These are phyloP conservation scores for Andrena flavipes DNA, from an alignment of 2,888 invertebrate species.

Conservation along the genomic window DNA sequence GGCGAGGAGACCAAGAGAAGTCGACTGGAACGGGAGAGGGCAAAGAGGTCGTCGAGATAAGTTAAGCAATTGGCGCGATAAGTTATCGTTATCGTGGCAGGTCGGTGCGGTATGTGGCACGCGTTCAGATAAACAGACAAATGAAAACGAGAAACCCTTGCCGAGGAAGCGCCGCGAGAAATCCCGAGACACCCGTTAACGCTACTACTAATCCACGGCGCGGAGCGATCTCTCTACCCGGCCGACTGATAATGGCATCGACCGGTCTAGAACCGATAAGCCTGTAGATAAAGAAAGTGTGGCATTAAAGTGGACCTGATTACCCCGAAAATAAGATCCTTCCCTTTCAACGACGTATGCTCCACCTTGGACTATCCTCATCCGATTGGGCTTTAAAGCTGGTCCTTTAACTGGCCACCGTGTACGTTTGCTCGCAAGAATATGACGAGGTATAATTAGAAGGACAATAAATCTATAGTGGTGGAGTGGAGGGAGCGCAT, in stretches of 20 bases:
- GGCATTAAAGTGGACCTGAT: constrained; percentile 26
- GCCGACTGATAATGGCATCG: constrained; percentile 30
- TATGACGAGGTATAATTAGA: constrained; percentile 52
- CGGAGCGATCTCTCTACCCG: not conserved
- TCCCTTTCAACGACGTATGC: no score
- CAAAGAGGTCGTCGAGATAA: constrained; percentile 74
- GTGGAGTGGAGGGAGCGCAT: constrained; percentile 41
- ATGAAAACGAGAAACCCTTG: constrained; percentile 52
- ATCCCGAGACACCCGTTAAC: constrained; percentile 11
- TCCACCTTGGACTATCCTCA: not conserved
- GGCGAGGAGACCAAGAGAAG: constrained; percentile 36
- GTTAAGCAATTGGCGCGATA: constrained; percentile 75
- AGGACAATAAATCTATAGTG: constrained; percentile 52
- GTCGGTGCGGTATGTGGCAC: constrained; percentile 68
- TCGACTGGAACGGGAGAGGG: constrained; percentile 64
- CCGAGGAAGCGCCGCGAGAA: constrained; percentile 16
- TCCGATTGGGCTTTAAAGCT: not conserved
- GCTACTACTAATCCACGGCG: not conserved
- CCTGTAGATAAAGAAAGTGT: constrained; percentile 47
- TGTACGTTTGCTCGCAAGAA: constrained; percentile 12
- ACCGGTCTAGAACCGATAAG: constrained; percentile 32
- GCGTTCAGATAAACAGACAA: constrained; percentile 64
- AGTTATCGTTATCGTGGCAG: constrained; percentile 69
- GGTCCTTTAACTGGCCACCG: not conserved
- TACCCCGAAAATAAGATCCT: not conserved